A percentile compares a stretch with the other conserved stretches of the same genome.
Evolutionary conservation across 1,140 invertebrate genomes (phyloP).

Genomic region (Brachionus rotundiformis): DNA sequence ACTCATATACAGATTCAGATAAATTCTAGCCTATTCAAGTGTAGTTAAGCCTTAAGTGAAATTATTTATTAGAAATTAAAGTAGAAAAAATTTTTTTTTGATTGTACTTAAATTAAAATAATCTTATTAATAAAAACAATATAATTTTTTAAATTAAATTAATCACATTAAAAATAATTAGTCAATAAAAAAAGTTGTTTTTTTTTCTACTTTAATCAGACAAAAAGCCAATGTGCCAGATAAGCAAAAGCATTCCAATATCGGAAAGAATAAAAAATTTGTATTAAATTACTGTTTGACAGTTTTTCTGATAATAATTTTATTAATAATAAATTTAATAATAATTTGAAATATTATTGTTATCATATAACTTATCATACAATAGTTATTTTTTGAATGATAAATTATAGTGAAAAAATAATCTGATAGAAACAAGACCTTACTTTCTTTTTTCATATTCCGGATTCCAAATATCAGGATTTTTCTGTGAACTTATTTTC

Average conservation of each 20-base stretch:
- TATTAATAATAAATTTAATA: not conserved
- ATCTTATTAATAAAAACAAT: no score
- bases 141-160: not conserved
- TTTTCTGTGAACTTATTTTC: constrained; percentile 22
- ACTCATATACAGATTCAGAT: not conserved
- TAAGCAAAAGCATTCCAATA: not conserved
- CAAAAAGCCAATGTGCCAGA: no score
- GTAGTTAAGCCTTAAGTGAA: not conserved
- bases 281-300: not conserved
- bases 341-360: not conserved
- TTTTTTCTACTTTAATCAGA: not conserved
- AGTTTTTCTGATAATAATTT: not conserved
- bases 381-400: not conserved
- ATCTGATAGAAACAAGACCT: not conserved
- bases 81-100: not conserved
- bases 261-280: not conserved
- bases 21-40: not conserved
- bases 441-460: constrained; percentile 26
- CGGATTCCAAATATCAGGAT: constrained; percentile 14
- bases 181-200: no score
- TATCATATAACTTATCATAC: not conserved
- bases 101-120: not conserved
- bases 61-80: not conserved
- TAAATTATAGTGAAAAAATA: not conserved
- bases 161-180: not conserved